Evolutionary conservation across 2,113 vertebrate genomes (phyloP), one percentile per base, ranked within the genome.

Genomic region (Nerophis ophidion): DNA sequence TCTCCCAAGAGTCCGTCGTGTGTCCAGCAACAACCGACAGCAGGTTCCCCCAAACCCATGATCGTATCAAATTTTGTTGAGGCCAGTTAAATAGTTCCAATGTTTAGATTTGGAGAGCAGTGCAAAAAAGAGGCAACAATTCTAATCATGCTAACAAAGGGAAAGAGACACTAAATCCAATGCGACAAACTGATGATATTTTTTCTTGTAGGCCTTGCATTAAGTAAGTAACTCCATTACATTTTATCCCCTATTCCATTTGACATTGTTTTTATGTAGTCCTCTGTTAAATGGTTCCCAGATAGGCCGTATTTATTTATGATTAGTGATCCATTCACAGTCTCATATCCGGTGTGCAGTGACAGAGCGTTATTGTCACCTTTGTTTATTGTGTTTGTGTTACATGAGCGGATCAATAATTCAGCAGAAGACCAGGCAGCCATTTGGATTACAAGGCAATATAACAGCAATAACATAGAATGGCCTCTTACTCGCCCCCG

Each of bases 401-500:
- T 64, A 73, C 53, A 66, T 17, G 8, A 60, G 52, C 66, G 11
- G 57, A 78, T 85, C 78, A 83, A 74, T 86, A 76, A 79, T 75
- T 72, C 59, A 72, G 12, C 38, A 19, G 48, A 33, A n/a, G 63
- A 64, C 60, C 65, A 45, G 9, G 6, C 2, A 35, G 59, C 75
- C 66, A 68, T 72, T 50, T 68, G 61, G 64, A 71, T 70, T 71
- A 65, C 67, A 65, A 60, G 77, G 62, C 59, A 64, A 63, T 69
- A 55, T 45, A 57, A 50, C 26, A 33, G 65, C 68, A 77, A 55
- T 65, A 76, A 78, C 57, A 58, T 1, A 0, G 48, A 64, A 56
- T 9, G 46, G 68, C 59, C 56, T 13, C 42, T 66, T 77, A 71
- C 69, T 75, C 66, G 40, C 57, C 48, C 69, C 73, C 66, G 40